These are phyloP conservation scores for Elgonia sp. DNA, from an alignment of 2,888 invertebrate genomes.

Conservation along the genomic window DNA sequence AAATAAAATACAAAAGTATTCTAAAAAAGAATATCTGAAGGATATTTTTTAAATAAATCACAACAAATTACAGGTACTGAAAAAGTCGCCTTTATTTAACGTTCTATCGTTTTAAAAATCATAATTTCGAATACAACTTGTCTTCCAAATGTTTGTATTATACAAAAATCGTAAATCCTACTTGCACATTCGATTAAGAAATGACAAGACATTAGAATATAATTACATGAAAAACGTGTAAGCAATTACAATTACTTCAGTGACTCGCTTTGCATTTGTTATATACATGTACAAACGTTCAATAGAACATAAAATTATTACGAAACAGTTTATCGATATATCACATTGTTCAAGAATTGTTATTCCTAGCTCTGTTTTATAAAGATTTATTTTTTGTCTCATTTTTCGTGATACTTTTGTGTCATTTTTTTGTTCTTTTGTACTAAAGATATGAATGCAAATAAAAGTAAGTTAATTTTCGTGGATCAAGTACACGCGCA, in stretches of 20 bases:
- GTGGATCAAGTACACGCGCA: constrained; percentile 31
- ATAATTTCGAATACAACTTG: constrained; percentile 68
- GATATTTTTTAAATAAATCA: too few relatives aligned
- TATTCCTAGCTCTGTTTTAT: constrained; percentile 11
- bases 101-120: constrained; percentile 63
- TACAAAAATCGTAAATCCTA: constrained; percentile 68
- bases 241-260: constrained; percentile 72
- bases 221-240: constrained; percentile 75
- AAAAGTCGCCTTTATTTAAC: constrained; percentile 71
- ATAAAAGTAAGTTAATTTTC: constrained; percentile 56
- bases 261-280: constrained; percentile 72
- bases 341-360: constrained; percentile 73
- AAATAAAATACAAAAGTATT: neutral
- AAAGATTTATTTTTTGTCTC: constrained; percentile 15
- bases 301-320: constrained; percentile 72
- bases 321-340: constrained; percentile 66
- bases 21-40: neutral
- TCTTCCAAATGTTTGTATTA: constrained; percentile 65
- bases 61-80: constrained; percentile 61
- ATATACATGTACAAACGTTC: constrained; percentile 74
- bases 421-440: constrained; percentile 53
- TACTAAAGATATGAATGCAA: constrained; percentile 63
- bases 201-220: constrained; percentile 74
- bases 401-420: constrained; percentile 27
- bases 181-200: constrained; percentile 73